Conservation (phyloP, 2,113 vertebrate species). For the Platycercus adscitus region DNA sequence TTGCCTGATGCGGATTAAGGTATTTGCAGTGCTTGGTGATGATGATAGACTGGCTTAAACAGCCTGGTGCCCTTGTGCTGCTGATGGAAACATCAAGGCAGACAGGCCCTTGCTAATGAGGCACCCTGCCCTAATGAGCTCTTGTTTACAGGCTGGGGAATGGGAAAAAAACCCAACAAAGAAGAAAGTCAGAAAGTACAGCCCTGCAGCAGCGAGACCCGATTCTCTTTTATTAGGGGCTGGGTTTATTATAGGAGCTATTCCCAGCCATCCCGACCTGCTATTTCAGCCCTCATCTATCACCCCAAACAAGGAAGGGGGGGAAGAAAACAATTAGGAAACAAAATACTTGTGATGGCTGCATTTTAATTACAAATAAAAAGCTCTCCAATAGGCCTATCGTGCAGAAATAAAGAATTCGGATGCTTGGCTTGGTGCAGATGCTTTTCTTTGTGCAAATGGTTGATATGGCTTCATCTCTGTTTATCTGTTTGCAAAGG, state of each 20-base stretch:
- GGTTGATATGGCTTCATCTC: background rate
- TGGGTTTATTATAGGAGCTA: background rate
- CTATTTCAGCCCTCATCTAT: background rate
- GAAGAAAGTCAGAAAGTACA: background rate
- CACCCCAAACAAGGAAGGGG: background rate
- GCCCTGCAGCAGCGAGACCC: background rate
- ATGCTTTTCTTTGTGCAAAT: constrained; percentile 18
- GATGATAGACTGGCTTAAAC: background rate
- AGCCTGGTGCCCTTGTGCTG: background rate
- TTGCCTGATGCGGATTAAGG: background rate
- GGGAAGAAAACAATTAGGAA: background rate
- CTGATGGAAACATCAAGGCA: constrained; percentile 9
- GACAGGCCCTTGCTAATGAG: background rate
- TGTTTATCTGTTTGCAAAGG: background rate
- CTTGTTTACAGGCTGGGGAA: background rate
- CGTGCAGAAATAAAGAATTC: constrained; percentile 9
- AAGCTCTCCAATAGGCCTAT: constrained; percentile 3
- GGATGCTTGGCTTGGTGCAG: constrained; percentile 28
- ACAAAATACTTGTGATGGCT: background rate
- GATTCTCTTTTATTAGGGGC: background rate
- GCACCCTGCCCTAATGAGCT: background rate
- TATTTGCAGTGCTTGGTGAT: background rate
- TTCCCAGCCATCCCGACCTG: background rate
- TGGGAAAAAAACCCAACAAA: background rate
- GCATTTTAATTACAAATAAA: constrained; percentile 25